Percentiles rank a stretch among this genome's conserved stretches.
phyloP scores from a whole-genome alignment of 2,888 invertebrate genomes.

The Apamea epomidion region DNA sequence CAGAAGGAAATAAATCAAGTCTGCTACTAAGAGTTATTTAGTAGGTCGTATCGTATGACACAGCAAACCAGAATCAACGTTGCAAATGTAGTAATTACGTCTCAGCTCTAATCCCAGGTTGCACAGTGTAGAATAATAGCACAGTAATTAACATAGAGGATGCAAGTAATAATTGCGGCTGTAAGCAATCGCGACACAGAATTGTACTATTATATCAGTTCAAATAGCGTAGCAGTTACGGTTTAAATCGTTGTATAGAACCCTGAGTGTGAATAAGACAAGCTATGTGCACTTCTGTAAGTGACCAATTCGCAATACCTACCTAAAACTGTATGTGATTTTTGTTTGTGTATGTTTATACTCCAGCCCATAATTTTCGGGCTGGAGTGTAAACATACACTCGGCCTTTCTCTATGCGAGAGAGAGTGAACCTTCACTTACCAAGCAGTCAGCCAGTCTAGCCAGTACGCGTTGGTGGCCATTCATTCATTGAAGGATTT shows the following conservation, averaged over 20 bases:
- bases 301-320: too few species aligned
- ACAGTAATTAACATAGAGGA: conserved; percentile 33
- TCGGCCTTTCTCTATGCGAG: too few species aligned
- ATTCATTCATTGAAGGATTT: not conserved
- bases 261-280: conserved; percentile 19
- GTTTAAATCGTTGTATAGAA: conserved; percentile 15
- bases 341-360: too few species aligned
- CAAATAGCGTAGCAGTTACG: conserved; percentile 23
- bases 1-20: not conserved
- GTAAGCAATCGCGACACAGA: conserved; percentile 48
- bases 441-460: too few species aligned
- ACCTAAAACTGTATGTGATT: too few species aligned
- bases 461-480: too few species aligned
- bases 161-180: conserved; percentile 40
- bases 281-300: not conserved
- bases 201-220: conserved; percentile 42
- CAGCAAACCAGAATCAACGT: not conserved
- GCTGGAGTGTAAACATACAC: too few species aligned
- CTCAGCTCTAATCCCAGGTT: conserved; percentile 27
- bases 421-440: too few species aligned
- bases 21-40: not conserved
- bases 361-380: too few species aligned
- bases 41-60: not conserved
- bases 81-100: conserved; percentile 22
- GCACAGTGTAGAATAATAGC: conserved; percentile 32